Percentiles rank a stretch among this genome's conserved stretches.
Conservation (phyloP, 2,797 vertebrate species). For the Phataginus tetradactyla region DNA sequence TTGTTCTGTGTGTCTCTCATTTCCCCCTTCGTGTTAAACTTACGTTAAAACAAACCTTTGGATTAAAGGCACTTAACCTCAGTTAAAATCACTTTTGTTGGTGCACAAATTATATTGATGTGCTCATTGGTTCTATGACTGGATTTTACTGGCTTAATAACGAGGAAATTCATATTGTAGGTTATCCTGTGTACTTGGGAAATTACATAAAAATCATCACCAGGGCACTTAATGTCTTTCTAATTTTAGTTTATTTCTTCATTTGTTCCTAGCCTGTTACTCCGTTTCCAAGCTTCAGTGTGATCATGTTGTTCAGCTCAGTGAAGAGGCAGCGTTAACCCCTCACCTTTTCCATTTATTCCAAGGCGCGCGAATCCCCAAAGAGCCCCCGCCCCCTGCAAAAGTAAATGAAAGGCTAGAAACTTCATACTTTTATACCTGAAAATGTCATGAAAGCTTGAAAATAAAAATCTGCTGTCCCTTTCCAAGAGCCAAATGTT, state of each 20-base stretch:
- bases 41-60: slow-evolving; percentile 52
- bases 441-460: neutral
- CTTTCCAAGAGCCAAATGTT: neutral
- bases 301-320: neutral
- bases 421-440: slow-evolving; percentile 30
- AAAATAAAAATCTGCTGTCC: neutral
- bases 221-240: slow-evolving; percentile 62
- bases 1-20: neutral
- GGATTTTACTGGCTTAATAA: slow-evolving; percentile 58
- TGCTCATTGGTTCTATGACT: slow-evolving; percentile 23
- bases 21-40: slow-evolving; percentile 1
- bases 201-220: slow-evolving; percentile 72
- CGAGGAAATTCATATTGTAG: slow-evolving; percentile 63
- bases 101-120: slow-evolving; percentile 31
- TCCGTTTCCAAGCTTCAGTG: neutral
- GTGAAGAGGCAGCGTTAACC: neutral
- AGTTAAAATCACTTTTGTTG: slow-evolving; percentile 46
- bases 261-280: slow-evolving; percentile 41
- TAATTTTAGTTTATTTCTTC: slow-evolving; percentile 77
- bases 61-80: slow-evolving; percentile 58
- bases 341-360: neutral
- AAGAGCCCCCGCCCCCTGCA: neutral
- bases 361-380: neutral
- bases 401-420: neutral
- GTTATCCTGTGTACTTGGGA: slow-evolving; percentile 58